phyloP scores from a whole-genome alignment of 1,140 invertebrate species.

The Thalassaphorura encarpata region DNA sequence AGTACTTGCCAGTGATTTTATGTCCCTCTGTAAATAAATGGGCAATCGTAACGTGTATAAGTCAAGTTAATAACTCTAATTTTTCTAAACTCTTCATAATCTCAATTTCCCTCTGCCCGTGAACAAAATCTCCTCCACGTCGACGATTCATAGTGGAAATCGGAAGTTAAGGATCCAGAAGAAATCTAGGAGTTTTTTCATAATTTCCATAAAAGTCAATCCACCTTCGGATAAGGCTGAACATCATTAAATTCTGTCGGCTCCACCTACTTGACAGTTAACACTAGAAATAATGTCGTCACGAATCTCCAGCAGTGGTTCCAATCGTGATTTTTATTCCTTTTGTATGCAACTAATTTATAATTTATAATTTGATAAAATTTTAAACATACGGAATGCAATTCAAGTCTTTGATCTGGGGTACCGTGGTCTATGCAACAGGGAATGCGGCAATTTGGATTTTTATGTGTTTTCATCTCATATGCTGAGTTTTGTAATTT shows the following conservation, averaged over 20 bases:
- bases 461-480: too few relatives aligned
- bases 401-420: too few relatives aligned
- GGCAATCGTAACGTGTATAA: too few relatives aligned
- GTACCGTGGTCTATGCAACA: too few relatives aligned
- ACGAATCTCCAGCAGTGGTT: constrained; percentile 71
- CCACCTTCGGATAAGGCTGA: constrained; percentile 72
- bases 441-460: too few relatives aligned
- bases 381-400: too few relatives aligned
- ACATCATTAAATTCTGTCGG: constrained; percentile 65
- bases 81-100: constrained; percentile 60
- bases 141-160: constrained; percentile 77
- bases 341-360: too few relatives aligned
- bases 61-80: too few relatives aligned
- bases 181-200: constrained; percentile 41
- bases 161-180: too few relatives aligned
- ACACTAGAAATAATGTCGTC: constrained; percentile 68
- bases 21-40: constrained; percentile 23
- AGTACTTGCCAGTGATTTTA: constrained; percentile 47
- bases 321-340: too few relatives aligned
- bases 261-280: constrained; percentile 57
- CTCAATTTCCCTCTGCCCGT: constrained; percentile 58
- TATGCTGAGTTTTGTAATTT: too few relatives aligned
- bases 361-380: too few relatives aligned
- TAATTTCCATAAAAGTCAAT: constrained; percentile 57
- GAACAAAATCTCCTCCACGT: constrained; percentile 68